A percentile compares a stretch with the other conserved stretches of the same genome.
Evolutionary conservation across 2,113 vertebrate genomes (phyloP).

Genomic region (Pheucticus melanocephalus): DNA sequence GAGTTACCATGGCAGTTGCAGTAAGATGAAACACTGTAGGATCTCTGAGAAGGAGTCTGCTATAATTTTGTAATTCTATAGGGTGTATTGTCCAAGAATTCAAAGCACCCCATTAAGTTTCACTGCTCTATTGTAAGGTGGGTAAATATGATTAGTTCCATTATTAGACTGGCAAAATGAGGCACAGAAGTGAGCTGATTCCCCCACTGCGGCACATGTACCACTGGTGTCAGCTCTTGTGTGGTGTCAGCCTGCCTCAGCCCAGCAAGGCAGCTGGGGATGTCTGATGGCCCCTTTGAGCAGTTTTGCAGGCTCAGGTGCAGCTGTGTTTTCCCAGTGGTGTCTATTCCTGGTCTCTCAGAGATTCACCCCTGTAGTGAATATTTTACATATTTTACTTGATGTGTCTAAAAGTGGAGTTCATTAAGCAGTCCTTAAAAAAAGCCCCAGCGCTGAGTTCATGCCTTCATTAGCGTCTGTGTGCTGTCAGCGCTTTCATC

Average conservation of each 20-base stretch:
- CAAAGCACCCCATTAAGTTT: conserved; percentile 24
- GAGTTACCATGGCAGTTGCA: conserved; percentile 36
- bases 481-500: not conserved
- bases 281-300: not conserved
- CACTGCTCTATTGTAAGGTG: not conserved
- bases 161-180: not conserved
- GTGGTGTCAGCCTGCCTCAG: not conserved
- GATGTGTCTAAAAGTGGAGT: conserved; percentile 25
- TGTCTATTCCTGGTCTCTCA: not conserved
- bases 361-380: not conserved
- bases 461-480: not conserved
- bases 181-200: not conserved
- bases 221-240: not conserved
- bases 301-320: not conserved
- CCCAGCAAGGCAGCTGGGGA: not conserved
- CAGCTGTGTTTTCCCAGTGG: conserved; percentile 8
- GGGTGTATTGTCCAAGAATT: not conserved
- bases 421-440: conserved; percentile 30
- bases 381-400: conserved; percentile 33
- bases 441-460: not conserved
- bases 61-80: conserved; percentile 13
- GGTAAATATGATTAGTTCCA: conserved; percentile 36
- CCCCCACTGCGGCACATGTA: not conserved
- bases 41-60: conserved; percentile 26
- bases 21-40: not conserved